Evolutionary conservation across 1,140 invertebrate species (phyloP).

Genomic region (Anoplophora glabripennis): DNA sequence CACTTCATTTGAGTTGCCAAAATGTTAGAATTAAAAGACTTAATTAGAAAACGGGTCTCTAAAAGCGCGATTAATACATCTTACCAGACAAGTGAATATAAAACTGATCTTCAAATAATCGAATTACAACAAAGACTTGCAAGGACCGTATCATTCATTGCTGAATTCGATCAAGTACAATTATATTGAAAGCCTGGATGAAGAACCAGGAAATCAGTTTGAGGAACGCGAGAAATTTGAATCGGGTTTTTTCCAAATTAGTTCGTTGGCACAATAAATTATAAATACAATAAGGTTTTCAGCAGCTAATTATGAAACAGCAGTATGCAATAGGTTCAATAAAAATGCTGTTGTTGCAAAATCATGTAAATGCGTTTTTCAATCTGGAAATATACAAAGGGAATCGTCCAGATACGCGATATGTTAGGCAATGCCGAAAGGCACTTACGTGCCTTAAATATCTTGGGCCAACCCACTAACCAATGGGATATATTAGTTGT

Average conservation of each 20-base stretch:
- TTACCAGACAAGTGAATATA: background rate
- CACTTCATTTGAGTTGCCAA: too few relatives aligned
- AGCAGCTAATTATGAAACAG: background rate
- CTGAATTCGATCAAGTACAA: too few relatives aligned
- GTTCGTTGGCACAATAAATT: too few relatives aligned
- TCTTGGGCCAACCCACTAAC: background rate
- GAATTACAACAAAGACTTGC: too few relatives aligned
- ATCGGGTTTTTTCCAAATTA: too few relatives aligned
- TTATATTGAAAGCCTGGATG: too few relatives aligned
- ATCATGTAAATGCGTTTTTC: background rate
- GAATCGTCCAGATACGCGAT: background rate
- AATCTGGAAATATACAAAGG: background rate
- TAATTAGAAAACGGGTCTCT: background rate
- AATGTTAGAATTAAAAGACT: too few relatives aligned
- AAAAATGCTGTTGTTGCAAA: background rate
- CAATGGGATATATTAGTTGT: background rate
- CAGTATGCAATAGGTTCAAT: background rate
- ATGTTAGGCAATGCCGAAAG: background rate
- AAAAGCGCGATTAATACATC: background rate
- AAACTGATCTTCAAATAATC: too few relatives aligned
- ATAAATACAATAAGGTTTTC: too few relatives aligned
- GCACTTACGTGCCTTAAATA: background rate
- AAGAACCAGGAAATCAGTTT: too few relatives aligned
- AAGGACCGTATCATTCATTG: too few relatives aligned
- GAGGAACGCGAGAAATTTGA: too few relatives aligned